Conservation (phyloP, 2,113 vertebrate species). For the Nannobrachium achirus region DNA sequence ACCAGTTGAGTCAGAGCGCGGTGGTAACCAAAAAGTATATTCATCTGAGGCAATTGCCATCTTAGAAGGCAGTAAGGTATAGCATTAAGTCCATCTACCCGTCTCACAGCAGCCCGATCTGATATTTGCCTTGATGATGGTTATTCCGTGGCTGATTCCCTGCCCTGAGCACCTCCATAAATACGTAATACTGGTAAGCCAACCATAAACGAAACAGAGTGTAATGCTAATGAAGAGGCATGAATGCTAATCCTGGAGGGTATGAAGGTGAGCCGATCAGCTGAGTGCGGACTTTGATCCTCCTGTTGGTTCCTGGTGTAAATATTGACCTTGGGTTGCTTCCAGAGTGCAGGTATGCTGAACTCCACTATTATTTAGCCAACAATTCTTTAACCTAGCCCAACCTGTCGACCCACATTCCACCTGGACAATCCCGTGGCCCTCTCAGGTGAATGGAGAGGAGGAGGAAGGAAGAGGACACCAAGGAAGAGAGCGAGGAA, state of each 20-base stretch:
- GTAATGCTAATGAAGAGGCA: conserved; percentile 1
- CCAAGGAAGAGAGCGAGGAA: not conserved
- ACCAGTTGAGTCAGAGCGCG: too few relatives aligned
- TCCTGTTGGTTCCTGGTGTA: conserved; percentile 14
- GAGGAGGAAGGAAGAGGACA: not conserved
- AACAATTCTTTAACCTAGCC: conserved; percentile 10
- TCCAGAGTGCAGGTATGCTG: conserved; percentile 6
- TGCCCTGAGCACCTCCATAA: not conserved
- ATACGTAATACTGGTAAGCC: not conserved
- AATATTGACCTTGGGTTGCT: conserved; percentile 58
- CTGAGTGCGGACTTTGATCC: conserved; percentile 55
- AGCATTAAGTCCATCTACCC: not conserved
- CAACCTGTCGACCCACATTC: conserved; percentile 60
- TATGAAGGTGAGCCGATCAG: conserved; percentile 1
- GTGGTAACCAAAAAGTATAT: too few relatives aligned
- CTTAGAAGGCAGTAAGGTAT: conserved; percentile 8
- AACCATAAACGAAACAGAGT: not conserved
- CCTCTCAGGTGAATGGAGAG: conserved; percentile 13
- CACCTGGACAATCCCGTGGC: conserved; percentile 12
- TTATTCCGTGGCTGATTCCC: not conserved
- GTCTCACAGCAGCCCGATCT: not conserved
- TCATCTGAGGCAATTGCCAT: conserved; percentile 37
- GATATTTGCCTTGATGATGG: not conserved
- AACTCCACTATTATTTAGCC: conserved; percentile 23
- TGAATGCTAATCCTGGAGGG: not conserved